phyloP scores from a whole-genome alignment of 2,113 vertebrate genomes.

The Eulemur macaco region DNA sequence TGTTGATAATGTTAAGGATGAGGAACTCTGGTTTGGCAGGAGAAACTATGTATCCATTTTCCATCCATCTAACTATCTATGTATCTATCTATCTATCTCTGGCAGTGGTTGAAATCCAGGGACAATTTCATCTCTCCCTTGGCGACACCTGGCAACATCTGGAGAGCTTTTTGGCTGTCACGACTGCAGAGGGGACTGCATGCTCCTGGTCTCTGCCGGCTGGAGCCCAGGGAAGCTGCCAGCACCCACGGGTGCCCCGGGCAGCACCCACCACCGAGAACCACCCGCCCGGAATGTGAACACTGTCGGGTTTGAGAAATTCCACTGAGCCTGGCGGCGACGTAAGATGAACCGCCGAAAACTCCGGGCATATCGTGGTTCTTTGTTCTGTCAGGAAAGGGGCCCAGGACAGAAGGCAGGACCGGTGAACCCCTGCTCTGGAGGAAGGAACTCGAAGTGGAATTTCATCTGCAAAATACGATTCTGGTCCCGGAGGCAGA shows the following conservation, averaged over 20 bases:
- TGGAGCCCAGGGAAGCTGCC: background rate
- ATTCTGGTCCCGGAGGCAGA: background rate
- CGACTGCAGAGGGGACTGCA: accelerated
- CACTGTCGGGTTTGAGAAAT: background rate
- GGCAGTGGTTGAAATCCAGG: background rate
- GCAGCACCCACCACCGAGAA: accelerated
- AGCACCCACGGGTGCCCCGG: background rate
- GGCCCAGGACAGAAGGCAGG: background rate
- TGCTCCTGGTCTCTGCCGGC: background rate
- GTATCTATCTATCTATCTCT: no score
- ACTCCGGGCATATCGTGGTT: background rate
- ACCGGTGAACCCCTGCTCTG: no score
- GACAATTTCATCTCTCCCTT: background rate
- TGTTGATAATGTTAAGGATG: background rate
- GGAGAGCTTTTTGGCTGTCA: background rate
- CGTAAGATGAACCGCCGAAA: background rate
- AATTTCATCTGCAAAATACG: no score
- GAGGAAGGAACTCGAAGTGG: no score
- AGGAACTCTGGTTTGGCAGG: no score
- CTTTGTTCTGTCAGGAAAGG: background rate
- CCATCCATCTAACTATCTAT: background rate
- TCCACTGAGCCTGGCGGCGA: background rate
- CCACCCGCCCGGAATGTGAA: no score
- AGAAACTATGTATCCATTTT: no score
- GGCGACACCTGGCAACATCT: no score